Evolutionary conservation across 2,113 vertebrate genomes (phyloP).

Genomic region (Percopsis transmontana): DNA sequence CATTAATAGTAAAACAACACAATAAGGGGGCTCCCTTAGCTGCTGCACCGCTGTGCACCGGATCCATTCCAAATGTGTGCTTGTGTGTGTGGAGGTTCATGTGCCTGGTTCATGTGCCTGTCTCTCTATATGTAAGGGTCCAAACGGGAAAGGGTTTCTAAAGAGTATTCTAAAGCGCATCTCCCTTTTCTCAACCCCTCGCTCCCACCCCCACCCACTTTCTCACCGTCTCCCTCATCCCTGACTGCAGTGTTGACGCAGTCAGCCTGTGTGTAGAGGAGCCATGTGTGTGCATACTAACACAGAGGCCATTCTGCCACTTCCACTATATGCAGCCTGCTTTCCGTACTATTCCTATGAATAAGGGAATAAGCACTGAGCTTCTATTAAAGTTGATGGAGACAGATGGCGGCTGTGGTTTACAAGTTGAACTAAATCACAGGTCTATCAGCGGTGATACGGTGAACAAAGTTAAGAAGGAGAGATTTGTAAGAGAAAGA

Average conservation of each 20-base stretch:
- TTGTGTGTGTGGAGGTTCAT: no score
- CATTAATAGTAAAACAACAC: slow-evolving; percentile 75
- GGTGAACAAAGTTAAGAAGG: slow-evolving; percentile 42
- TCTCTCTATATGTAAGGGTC: slow-evolving; percentile 27
- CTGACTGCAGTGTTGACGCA: slow-evolving; percentile 75
- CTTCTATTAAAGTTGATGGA: slow-evolving; percentile 71
- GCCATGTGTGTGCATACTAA: slow-evolving; percentile 77
- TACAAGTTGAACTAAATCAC: slow-evolving; percentile 70
- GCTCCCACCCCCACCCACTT: slow-evolving; percentile 33
- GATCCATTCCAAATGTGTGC: no score
- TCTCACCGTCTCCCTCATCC: slow-evolving; percentile 50
- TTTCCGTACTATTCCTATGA: slow-evolving; percentile 52
- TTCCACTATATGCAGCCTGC: slow-evolving; percentile 23
- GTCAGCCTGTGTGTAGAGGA: slow-evolving; percentile 67
- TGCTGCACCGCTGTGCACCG: neutral
- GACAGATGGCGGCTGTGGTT: slow-evolving; percentile 75
- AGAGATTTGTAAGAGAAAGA: slow-evolving; percentile 3
- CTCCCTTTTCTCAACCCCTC: slow-evolving; percentile 22
- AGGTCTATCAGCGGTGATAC: slow-evolving; percentile 52
- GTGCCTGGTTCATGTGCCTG: no score
- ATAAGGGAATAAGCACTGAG: slow-evolving; percentile 65
- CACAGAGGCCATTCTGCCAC: slow-evolving; percentile 38
- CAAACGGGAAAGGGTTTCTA: slow-evolving; percentile 52
- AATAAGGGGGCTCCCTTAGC: slow-evolving; percentile 42
- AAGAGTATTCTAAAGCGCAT: slow-evolving; percentile 59